Evolutionary conservation across 2,888 invertebrate genomes (phyloP), one percentile per base, ranked within the genome.

Genomic region (Villa cingulata): DNA sequence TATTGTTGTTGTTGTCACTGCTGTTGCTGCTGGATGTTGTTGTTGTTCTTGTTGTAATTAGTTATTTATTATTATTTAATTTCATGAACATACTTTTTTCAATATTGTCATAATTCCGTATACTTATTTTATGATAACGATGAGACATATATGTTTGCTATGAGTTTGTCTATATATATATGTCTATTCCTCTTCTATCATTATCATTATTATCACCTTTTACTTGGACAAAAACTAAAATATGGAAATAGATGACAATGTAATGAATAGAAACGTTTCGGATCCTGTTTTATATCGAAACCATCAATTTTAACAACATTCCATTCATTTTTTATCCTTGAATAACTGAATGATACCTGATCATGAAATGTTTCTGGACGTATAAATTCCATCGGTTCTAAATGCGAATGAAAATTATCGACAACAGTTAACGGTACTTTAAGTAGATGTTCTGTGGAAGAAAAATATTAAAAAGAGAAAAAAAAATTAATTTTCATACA

Each of bases 351-450:
- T 51, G 89, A 88, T 58, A 90, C 85, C 75, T 87, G 92, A 61
- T 91, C 83, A 53, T 80, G 77, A 60, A 92, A 81, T 18, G 81
- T 80, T 57, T 87, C 85, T 52, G 79, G 74, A 45, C 81, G 77
- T 54, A 94, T 76, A 58, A 87, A 81, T 66, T 86, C 86, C 84
- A 95, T 86, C 48, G 87, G 87, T 64, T 96, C 95, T 59, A 94
- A 73, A 66, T 96, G 95, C 1, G 95, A 96, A 68, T 95, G 95
- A 68, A 96, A 94, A 65, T 84, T 83, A 54, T 88, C 83, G 50
- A 94, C 80, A 45, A 86, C 80, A 3, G 92, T 94, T 58, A 96
- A 72, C 43, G 86, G 84, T 57, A 84, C 85, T 64, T 83, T 82
- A 63, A 94, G 72, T 53, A 90, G 70, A 70, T 89, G 83, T 67